Base-by-base conservation (phyloP, 2,113 vertebrate genomes). In the Ailurus styani region DNA sequence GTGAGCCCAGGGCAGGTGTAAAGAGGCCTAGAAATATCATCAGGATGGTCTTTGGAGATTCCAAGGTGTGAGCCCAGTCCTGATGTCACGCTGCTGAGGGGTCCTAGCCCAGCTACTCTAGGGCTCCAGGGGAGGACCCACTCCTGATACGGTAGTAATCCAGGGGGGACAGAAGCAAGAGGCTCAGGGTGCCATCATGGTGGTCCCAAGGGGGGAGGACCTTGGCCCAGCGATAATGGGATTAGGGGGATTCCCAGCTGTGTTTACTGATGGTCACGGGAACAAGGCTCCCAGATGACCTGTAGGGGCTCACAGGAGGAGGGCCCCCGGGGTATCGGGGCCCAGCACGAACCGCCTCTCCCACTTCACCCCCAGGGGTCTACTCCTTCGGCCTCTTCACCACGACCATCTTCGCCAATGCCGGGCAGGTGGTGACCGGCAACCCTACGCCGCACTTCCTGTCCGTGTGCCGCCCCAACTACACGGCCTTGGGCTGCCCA, bases 371-470 rank as follows among this genome's bases (percentile, higher is more conserved):
- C 47, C 37, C 94, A 99, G 99, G 99, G 17, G 99, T 99, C 64
- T 99, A 99, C 55, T 99, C 99, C 37, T 99, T 99, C 5, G 99
- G 99, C 87, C 99, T 99, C 37, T 99, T 99, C 98, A 99, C 99
- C 92, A 99, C 99, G 13, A 99, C 99, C 96, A 99, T 99, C 98
- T 99, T 99, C 29, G 99, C 99, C 92, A 99, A 99, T 21, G 99
- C 99, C 0, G 99, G 99, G n/a, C 99, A 99, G 98, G 99, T 99
- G 86, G 99, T 99, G 94, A 99, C 99, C 0, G 99, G 99, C 60
- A 99, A 99, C 98, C 99, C 99, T 95, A 99, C 99, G 3, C 99
- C 99, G 4, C 99, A 99, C 97, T 99, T 99, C 98, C 98, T 99
- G 96, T 99, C 99, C 0, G 99, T 99, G 79, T 99, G 99, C 94